Percentiles rank a stretch among this genome's conserved stretches.
These are phyloP conservation scores for Echinarachnius parma DNA, from an alignment of 53 echinoderm and acorn worm genomes.

Conservation along the genomic window DNA sequence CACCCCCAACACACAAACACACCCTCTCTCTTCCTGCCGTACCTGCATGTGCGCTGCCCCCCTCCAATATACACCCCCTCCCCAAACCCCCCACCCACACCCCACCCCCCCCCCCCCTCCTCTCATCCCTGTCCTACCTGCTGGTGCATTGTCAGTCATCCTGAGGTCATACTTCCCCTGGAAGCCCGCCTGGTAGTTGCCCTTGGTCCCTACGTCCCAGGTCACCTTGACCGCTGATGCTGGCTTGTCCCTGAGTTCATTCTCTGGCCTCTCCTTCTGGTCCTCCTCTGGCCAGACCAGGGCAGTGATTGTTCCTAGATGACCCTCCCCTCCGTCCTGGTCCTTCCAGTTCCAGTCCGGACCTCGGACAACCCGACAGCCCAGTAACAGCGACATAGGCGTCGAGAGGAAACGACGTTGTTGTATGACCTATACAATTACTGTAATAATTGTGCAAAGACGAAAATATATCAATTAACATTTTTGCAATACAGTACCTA, in stretches of 20 bases:
- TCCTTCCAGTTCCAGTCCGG: no score
- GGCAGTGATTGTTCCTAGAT: no score
- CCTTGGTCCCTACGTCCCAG: slow-evolving; percentile 45
- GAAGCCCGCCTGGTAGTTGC: slow-evolving; percentile 36
- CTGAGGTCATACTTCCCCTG: slow-evolving; percentile 38
- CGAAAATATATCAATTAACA: no score
- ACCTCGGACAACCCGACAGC: no score
- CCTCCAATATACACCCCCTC: not conserved
- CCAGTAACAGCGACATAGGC: no score
- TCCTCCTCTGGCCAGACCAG: not conserved
- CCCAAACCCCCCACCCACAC: not conserved
- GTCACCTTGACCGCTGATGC: slow-evolving; percentile 30
- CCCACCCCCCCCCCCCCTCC: not conserved
- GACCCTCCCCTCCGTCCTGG: no score
- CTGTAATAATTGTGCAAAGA: no score
- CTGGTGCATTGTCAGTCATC: slow-evolving; percentile 43
- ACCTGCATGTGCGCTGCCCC: no score
- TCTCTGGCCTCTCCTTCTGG: not conserved
- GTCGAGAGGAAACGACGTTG: no score
- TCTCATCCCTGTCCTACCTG: slow-evolving; percentile 35
- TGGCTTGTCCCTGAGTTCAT: not conserved
- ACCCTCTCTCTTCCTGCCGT: no score
- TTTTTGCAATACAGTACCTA: no score
- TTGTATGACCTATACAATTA: no score
- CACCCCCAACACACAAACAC: not conserved